Conservation (phyloP, 2,797 vertebrate genomes). For the Ciconia nigra region DNA sequence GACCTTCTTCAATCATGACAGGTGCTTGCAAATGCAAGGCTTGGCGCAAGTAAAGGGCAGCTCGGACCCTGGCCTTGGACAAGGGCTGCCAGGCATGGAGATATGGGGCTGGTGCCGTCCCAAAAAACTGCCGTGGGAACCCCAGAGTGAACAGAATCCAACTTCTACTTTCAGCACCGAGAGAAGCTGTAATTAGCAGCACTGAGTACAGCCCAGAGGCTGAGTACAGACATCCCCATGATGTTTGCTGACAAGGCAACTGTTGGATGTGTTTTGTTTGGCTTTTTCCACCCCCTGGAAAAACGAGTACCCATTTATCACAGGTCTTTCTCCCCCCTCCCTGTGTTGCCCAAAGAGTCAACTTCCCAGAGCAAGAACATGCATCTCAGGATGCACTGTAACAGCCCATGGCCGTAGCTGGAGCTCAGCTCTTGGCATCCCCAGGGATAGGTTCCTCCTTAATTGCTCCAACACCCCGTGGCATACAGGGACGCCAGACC, state of each 20-base stretch:
- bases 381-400: background rate
- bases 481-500: background rate
- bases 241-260: background rate
- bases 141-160: background rate
- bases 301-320: background rate
- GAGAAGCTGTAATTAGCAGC: background rate
- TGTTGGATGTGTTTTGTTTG: background rate
- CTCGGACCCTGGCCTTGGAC: accelerated
- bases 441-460: background rate
- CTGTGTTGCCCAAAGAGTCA: accelerated
- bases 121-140: background rate
- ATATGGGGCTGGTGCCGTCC: background rate
- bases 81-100: background rate
- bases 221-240: background rate
- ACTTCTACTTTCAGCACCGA: background rate
- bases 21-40: background rate
- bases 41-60: background rate
- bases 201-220: background rate
- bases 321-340: background rate
- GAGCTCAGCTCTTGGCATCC: background rate
- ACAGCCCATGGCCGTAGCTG: background rate
- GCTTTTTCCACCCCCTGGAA: background rate
- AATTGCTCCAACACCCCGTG: background rate
- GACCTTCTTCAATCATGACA: accelerated
- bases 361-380: background rate